Base-by-base conservation (phyloP, 2,113 vertebrate species). In the Anhinga rufa region DNA sequence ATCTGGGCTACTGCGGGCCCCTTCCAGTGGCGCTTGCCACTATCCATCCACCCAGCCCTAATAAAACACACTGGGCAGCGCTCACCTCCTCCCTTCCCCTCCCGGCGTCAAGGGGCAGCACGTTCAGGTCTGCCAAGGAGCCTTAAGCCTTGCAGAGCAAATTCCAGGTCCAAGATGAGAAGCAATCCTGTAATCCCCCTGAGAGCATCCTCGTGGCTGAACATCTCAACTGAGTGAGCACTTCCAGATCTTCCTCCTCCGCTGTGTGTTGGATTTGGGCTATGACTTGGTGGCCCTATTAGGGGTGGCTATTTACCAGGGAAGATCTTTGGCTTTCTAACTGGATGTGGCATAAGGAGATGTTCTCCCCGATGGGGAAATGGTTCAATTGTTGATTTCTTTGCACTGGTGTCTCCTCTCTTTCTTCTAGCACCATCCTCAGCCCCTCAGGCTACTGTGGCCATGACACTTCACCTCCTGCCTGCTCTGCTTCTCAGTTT, bases 401-500 rank as follows among this genome's bases (percentile, higher is more conserved):
- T 32, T 44, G 51, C 26, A 34, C 42, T 84, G 14, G 84, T 48
- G 8, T 16, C 28, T 6, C 7, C 16, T 87, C 34, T 93, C 48
- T 75, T 82, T 84, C 40, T 40, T 68, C 55, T 34, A 95, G 94
- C 3, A 14, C 5, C 2, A 4, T 86, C 96, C 61, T 78, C 92
- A 75, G 83, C 93, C 36, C 29, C 92, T 26, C 38, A 12, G 74
- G 48, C 62, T 9, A 1, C 85, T 2, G 2, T 55, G 77, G 79
- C 89, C 80, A 9, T 5, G 22, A 17, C 4, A 0, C 8, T 80
- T 19, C 92, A 66, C 55, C 84, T 97, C 72, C 88, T 96, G 79
- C 93, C 93, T 52, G 54, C 93, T 55, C 82, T 96, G 74, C 92
- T 97, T 4, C 51, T 62, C 51, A 88, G 17, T 19, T 10, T 90